Evolutionary conservation across 2,888 invertebrate genomes (phyloP).

Genomic region (Quadroppia sp.): DNA sequence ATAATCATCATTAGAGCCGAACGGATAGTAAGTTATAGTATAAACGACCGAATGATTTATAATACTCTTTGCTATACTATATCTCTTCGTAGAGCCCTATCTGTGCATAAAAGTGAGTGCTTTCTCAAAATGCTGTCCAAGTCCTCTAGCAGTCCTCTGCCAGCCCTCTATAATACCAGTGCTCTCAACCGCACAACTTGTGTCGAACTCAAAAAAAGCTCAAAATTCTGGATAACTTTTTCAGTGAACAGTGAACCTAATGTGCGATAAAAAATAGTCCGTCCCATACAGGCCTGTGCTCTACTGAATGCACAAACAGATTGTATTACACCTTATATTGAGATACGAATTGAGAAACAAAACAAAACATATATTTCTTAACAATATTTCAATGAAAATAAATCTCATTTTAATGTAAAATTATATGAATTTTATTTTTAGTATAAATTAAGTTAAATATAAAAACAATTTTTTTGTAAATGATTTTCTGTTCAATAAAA

Average conservation of each 20-base stretch:
- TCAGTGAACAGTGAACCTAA: not conserved
- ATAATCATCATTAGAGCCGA: conserved; percentile 23
- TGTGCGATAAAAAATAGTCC: too few species aligned
- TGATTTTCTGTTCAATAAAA: too few species aligned
- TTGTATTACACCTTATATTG: too few species aligned
- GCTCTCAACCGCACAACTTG: not conserved
- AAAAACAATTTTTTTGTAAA: too few species aligned
- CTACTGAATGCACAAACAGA: not conserved
- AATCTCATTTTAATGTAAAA: too few species aligned
- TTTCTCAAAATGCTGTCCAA: not conserved
- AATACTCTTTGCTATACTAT: conserved; percentile 2
- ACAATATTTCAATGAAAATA: too few species aligned
- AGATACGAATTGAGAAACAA: too few species aligned
- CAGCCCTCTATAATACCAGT: not conserved
- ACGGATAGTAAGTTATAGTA: conserved; percentile 23
- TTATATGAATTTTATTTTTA: too few species aligned
- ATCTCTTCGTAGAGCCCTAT: not conserved
- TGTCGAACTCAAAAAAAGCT: not conserved
- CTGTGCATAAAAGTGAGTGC: not conserved
- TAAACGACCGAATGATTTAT: conserved; percentile 33
- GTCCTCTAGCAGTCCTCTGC: not conserved
- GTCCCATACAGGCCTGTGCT: not conserved
- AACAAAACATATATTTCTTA: too few species aligned
- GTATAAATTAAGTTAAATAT: too few species aligned
- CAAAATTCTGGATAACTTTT: not conserved